These are phyloP conservation scores for Alosa alosa DNA, from an alignment of 2,113 vertebrate species.

Conservation along the genomic window DNA sequence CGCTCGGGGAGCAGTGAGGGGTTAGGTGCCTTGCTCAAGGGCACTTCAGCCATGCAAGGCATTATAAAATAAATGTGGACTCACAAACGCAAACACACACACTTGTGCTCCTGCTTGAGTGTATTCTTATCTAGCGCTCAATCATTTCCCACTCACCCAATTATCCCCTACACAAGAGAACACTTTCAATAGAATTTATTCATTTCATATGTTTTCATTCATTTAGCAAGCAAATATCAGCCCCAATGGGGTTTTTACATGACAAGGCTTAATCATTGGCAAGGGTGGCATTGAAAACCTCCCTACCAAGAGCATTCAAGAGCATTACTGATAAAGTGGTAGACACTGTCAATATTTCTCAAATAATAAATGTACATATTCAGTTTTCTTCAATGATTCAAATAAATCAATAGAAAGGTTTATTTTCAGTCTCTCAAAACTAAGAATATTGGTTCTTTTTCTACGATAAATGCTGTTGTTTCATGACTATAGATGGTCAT, in stretches of 20 bases:
- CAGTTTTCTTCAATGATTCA: too few relatives aligned
- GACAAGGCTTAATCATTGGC: neutral
- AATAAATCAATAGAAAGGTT: neutral
- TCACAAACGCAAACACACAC: neutral
- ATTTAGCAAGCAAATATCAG: neutral
- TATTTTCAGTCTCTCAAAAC: neutral
- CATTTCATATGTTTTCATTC: neutral
- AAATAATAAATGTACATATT: too few relatives aligned
- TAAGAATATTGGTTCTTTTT: too few relatives aligned
- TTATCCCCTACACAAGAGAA: neutral
- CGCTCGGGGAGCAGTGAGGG: too few relatives aligned
- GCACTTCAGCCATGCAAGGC: too few relatives aligned
- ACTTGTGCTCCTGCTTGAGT: neutral
- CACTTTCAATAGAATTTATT: neutral
- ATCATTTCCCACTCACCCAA: neutral
- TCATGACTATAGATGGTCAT: neutral
- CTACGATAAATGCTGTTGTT: neutral
- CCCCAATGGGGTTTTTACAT: neutral
- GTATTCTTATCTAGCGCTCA: neutral
- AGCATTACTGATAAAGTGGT: neutral
- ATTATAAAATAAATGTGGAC: neutral
- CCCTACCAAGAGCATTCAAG: neutral
- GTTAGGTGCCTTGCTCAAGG: too few relatives aligned
- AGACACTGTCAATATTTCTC: neutral
- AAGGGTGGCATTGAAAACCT: neutral